Evolutionary conservation across 2,113 vertebrate species (phyloP).

Genomic region (Oenanthe oenanthe): DNA sequence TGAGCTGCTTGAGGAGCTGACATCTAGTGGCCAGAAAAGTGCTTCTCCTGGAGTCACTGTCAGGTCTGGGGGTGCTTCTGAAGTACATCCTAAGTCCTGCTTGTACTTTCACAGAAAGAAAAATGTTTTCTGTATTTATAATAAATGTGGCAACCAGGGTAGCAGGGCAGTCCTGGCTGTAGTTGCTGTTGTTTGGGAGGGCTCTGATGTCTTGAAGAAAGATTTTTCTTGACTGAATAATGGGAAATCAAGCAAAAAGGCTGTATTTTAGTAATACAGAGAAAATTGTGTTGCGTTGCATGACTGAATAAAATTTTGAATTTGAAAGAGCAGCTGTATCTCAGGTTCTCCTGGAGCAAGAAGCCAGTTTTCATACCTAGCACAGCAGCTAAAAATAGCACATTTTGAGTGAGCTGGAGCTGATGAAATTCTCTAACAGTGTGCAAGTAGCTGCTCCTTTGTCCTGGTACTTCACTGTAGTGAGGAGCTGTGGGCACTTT

Average conservation of each 20-base stretch:
- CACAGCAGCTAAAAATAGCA: not conserved
- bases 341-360: not conserved
- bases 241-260: not conserved
- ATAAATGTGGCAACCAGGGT: not conserved
- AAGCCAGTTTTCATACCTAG: not conserved
- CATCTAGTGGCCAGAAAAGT: slow-evolving; percentile 71
- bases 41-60: not conserved
- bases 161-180: not conserved
- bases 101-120: not conserved
- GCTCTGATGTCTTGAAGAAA: not conserved
- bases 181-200: not conserved
- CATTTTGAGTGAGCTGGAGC: not conserved
- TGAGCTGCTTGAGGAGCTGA: slow-evolving; percentile 55
- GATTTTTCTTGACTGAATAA: not conserved
- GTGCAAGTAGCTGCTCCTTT: not conserved
- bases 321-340: not conserved
- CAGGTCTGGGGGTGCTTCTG: not conserved
- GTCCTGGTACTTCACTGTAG: not conserved
- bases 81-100: not conserved
- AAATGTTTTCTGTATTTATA: rapidly evolving
- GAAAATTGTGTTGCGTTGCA: not conserved
- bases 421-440: not conserved
- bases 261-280: not conserved
- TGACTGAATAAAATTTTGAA: not conserved
- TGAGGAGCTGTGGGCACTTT: not conserved